A percentile compares a stretch with the other conserved stretches of the same genome.
Evolutionary conservation across 2,888 invertebrate species (phyloP).

Genomic region (Cenopis cana): DNA sequence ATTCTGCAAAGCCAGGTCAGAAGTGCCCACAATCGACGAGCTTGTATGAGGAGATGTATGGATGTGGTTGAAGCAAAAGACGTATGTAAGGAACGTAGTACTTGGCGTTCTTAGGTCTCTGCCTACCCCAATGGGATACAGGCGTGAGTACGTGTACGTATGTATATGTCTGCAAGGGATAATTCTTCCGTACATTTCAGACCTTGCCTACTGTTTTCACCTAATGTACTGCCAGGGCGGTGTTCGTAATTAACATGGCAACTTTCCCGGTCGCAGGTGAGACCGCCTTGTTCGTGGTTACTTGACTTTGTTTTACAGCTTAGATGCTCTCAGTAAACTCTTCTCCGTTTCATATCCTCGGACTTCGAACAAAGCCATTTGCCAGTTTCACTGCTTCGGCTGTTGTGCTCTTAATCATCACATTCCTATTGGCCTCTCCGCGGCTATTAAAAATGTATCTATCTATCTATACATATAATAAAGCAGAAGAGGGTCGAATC

Average conservation of each 20-base stretch:
- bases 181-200: background rate
- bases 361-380: conserved; percentile 23
- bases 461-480: too few relatives aligned
- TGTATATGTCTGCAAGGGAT: too few relatives aligned
- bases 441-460: background rate
- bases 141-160: too few relatives aligned
- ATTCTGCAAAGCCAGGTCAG: too few relatives aligned
- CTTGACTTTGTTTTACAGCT: conserved; percentile 54
- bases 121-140: too few relatives aligned
- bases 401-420: background rate
- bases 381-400: background rate
- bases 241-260: conserved; percentile 68
- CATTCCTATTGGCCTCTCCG: background rate
- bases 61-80: too few relatives aligned
- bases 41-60: too few relatives aligned
- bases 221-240: conserved; percentile 2
- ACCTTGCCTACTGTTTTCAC: conserved; percentile 18
- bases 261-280: conserved; percentile 72
- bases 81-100: too few relatives aligned
- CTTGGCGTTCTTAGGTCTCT: too few relatives aligned
- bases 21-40: too few relatives aligned
- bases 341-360: conserved; percentile 23
- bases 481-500: too few relatives aligned
- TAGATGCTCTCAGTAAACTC: conserved; percentile 32
- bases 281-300: conserved; percentile 63